These are phyloP conservation scores for Ormyrus pomaceus DNA, from an alignment of 2,888 invertebrate genomes.

Conservation along the genomic window DNA sequence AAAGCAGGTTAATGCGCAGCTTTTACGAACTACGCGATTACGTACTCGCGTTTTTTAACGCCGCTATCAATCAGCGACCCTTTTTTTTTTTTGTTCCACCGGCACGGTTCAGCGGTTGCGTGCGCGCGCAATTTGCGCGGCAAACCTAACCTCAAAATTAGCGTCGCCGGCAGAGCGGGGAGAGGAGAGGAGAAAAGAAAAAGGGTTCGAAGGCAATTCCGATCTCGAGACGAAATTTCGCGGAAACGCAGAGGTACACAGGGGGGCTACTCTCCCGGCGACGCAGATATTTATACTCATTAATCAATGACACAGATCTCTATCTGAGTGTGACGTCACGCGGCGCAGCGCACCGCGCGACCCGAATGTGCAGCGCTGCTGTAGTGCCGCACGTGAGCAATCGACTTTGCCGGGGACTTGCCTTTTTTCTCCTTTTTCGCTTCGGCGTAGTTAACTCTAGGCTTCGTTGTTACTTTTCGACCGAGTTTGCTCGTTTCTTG, in stretches of 20 bases:
- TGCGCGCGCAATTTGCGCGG: conserved; percentile 15
- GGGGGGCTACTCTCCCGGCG: neutral
- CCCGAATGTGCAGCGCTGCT: conserved; percentile 42
- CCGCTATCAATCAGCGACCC: conserved; percentile 38
- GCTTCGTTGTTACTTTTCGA: conserved; percentile 12
- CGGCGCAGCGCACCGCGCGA: conserved; percentile 17
- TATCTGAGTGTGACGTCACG: conserved; percentile 59
- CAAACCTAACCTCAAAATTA: conserved; percentile 34
- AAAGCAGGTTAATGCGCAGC: conserved; percentile 20
- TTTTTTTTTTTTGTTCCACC: neutral
- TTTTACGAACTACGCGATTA: conserved; percentile 13
- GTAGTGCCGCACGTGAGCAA: conserved; percentile 27
- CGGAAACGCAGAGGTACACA: conserved; percentile 30
- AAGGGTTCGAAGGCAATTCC: conserved; percentile 15
- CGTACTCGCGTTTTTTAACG: neutral
- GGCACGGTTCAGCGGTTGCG: conserved; percentile 10
- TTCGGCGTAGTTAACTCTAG: neutral
- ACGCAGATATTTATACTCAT: conserved; percentile 61
- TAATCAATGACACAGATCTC: conserved; percentile 65
- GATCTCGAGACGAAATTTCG: conserved; percentile 45
- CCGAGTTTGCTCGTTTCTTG: no score
- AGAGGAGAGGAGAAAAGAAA: neutral
- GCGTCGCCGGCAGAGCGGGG: neutral
- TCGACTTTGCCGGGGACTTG: conserved; percentile 24
- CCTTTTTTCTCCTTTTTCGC: conserved; percentile 7